These are phyloP conservation scores for Tribolium madens DNA, from an alignment of 1,140 invertebrate species.

Conservation along the genomic window DNA sequence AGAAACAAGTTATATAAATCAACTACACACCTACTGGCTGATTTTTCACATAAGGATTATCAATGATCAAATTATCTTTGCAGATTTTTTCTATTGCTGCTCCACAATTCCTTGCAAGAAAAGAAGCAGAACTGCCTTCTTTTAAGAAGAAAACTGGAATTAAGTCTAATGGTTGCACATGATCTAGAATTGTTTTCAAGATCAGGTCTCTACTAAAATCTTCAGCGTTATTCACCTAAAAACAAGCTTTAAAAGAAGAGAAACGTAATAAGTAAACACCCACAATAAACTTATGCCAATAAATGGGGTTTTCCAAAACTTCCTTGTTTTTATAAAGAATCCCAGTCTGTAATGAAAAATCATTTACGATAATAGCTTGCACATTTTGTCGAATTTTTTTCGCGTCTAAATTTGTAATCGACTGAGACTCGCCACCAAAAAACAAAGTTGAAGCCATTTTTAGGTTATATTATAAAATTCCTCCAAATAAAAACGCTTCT, in stretches of 20 bases:
- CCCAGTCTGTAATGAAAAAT: constrained; percentile 49
- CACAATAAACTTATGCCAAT: constrained; percentile 61
- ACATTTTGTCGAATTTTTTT: constrained; percentile 20
- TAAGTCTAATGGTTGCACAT: constrained; percentile 67
- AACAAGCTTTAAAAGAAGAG: constrained; percentile 18
- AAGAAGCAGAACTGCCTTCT: constrained; percentile 63
- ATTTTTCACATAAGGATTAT: constrained; percentile 61
- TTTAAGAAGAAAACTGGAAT: constrained; percentile 68
- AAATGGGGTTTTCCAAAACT: constrained; percentile 50
- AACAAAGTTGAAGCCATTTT: constrained; percentile 16
- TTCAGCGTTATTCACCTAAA: constrained; percentile 62
- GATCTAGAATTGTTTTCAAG: constrained; percentile 66
- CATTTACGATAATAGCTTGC: constrained; percentile 50
- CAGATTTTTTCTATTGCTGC: constrained; percentile 68
- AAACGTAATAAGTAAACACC: constrained; percentile 40
- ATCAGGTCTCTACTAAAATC: constrained; percentile 65
- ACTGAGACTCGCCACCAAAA: constrained; percentile 2
- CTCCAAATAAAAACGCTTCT: neutral
- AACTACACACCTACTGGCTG: constrained; percentile 41
- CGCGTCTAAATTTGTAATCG: constrained; percentile 11
- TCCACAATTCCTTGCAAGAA: constrained; percentile 69
- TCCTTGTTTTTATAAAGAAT: constrained; percentile 52
- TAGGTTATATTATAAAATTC: constrained; percentile 5
- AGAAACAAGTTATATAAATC: neutral
- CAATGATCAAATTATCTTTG: constrained; percentile 66